phyloP scores from a whole-genome alignment of 2,113 vertebrate species.

The Ardeotis arabs region DNA sequence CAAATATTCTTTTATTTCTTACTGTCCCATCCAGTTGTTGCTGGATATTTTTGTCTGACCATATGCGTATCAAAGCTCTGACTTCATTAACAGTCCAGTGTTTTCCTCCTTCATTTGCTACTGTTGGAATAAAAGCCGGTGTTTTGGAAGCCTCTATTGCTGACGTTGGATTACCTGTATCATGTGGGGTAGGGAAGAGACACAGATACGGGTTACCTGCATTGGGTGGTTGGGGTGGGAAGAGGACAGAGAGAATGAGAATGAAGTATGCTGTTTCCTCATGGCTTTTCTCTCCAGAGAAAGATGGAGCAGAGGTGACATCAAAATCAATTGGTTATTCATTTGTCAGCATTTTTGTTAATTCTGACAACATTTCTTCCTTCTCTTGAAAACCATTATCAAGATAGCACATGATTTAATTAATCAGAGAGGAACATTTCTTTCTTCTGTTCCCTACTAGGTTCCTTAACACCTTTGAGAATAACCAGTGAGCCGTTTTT shows the following conservation, averaged over 20 bases:
- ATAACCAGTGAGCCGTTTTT: background rate
- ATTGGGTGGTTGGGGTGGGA: background rate
- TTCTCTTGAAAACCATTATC: background rate
- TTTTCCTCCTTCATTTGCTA: conserved; percentile 86
- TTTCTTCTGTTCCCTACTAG: background rate
- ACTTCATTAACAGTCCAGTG: conserved; percentile 91
- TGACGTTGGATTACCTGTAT: conserved; percentile 67
- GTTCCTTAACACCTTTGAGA: background rate
- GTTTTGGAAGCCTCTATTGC: conserved; percentile 51
- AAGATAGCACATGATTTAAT: background rate
- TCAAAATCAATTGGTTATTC: background rate
- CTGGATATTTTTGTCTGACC: conserved; percentile 84
- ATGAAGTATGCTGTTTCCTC: background rate
- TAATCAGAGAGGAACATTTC: background rate
- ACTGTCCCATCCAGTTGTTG: conserved; percentile 85
- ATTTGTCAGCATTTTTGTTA: background rate
- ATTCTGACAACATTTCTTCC: background rate
- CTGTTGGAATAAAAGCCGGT: conserved; percentile 62
- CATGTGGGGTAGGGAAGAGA: conserved; percentile 28
- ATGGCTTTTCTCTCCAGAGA: background rate
- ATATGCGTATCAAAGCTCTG: conserved; percentile 82
- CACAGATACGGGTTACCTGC: conserved; percentile 45
- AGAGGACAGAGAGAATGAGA: conserved; percentile 10
- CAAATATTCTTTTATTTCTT: conserved; percentile 91
- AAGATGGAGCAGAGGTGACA: background rate